phyloP scores from a whole-genome alignment of 1,140 invertebrate species.

The Eulimnadia texana region DNA sequence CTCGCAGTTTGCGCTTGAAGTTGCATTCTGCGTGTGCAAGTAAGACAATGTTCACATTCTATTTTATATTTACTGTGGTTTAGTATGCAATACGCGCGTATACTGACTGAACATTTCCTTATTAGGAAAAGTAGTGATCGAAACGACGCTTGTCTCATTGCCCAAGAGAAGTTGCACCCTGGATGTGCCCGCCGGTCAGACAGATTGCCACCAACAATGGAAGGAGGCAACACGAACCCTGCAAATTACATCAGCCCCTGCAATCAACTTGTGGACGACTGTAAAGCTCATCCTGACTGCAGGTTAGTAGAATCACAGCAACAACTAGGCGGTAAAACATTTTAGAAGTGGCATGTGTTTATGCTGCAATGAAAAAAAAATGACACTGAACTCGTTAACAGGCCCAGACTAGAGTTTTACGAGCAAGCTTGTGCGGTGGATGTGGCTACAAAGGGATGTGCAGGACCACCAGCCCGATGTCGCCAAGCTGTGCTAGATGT shows the following conservation, averaged over 20 bases:
- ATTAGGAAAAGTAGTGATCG: conserved; percentile 60
- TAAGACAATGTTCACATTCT: conserved; percentile 36
- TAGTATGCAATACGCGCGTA: too few species aligned
- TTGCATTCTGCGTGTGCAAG: conserved; percentile 85
- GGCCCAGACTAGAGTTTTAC: conserved; percentile 63
- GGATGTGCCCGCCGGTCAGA: conserved; percentile 62
- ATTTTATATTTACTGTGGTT: neutral
- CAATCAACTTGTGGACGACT: conserved; percentile 58
- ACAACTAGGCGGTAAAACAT: neutral
- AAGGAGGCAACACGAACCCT: neutral
- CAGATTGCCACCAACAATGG: conserved; percentile 25
- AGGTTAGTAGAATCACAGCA: too few species aligned
- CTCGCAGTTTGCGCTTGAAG: conserved; percentile 64
- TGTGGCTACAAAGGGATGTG: conserved; percentile 71
- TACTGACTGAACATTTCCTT: too few species aligned
- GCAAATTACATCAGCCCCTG: conserved; percentile 51
- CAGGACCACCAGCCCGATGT: conserved; percentile 63
- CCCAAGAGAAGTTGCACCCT: conserved; percentile 73
- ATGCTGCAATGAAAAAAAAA: neutral
- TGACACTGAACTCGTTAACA: conserved; percentile 27
- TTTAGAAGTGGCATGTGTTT: neutral
- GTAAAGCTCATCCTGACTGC: conserved; percentile 48
- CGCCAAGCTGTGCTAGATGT: conserved; percentile 67
- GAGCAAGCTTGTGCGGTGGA: conserved; percentile 81
- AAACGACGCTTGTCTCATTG: conserved; percentile 66